These are phyloP conservation scores for Cetonia aurata DNA, from an alignment of 2,888 invertebrate genomes.

Conservation along the genomic window DNA sequence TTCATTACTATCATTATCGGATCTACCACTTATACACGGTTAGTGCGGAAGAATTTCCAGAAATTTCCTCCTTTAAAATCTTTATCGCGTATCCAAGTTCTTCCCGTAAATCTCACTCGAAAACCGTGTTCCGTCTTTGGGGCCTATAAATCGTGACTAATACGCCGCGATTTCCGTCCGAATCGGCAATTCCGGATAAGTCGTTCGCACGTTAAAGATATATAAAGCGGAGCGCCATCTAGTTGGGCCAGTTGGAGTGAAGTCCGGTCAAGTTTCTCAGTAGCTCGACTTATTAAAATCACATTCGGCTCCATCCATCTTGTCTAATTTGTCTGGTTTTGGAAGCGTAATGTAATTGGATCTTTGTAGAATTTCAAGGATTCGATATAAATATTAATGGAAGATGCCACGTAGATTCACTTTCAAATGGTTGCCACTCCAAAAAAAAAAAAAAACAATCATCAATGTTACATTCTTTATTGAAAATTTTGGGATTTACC, in stretches of 20 bases:
- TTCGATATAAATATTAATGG: conserved; percentile 46
- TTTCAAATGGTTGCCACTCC: too few species aligned
- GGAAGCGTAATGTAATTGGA: conserved; percentile 56
- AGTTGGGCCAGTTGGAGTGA: not conserved
- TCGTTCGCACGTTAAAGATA: conserved; percentile 39
- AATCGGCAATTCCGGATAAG: conserved; percentile 36
- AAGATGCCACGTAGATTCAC: conserved; percentile 10
- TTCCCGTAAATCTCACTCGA: too few species aligned
- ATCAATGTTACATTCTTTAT: too few species aligned
- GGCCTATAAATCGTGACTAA: conserved; percentile 38
- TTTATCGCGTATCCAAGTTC: too few species aligned
- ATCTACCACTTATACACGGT: too few species aligned
- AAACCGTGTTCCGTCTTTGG: too few species aligned
- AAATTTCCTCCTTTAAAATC: too few species aligned
- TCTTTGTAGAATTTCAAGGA: conserved; percentile 49
- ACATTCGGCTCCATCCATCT: conserved; percentile 53
- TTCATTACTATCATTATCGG: too few species aligned
- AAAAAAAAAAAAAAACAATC: too few species aligned
- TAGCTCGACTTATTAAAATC: conserved; percentile 40
- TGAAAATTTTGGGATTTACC: too few species aligned
- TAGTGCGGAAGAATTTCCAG: too few species aligned
- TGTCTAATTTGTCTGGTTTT: conserved; percentile 55
- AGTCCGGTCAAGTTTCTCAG: conserved; percentile 5
- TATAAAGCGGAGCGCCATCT: conserved; percentile 30
- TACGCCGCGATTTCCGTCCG: conserved; percentile 39